A percentile compares a stretch with the other conserved stretches of the same genome.
These are phyloP conservation scores for Cecropterus lyciades DNA, from an alignment of 1,140 invertebrate species.

Conservation along the genomic window DNA sequence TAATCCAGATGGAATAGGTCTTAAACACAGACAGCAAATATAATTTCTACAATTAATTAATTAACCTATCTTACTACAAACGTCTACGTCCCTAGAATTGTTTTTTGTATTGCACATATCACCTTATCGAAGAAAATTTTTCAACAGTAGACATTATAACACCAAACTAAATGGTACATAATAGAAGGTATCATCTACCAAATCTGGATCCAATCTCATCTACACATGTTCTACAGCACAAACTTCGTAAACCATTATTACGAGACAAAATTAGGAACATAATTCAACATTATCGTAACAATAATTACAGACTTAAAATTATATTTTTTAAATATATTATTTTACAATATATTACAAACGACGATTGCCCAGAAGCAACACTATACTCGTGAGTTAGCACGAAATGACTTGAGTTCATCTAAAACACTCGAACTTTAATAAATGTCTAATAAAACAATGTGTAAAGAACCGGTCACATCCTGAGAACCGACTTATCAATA, in stretches of 20 bases:
- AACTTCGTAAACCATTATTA: slow-evolving; percentile 62
- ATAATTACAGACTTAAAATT: slow-evolving; percentile 76
- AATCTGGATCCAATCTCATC: slow-evolving; percentile 40
- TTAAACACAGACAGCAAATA: slow-evolving; percentile 65
- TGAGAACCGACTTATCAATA: background rate
- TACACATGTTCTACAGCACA: slow-evolving; percentile 42
- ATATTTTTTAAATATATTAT: slow-evolving; percentile 70
- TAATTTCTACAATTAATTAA: slow-evolving; percentile 65
- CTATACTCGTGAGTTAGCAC: slow-evolving; percentile 23
- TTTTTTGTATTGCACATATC: slow-evolving; percentile 79
- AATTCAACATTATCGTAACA: slow-evolving; percentile 63
- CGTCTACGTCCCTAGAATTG: slow-evolving; percentile 60
- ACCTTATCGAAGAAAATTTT: slow-evolving; percentile 54
- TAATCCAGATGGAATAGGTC: slow-evolving; percentile 49
- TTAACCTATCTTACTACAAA: slow-evolving; percentile 68
- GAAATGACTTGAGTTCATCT: slow-evolving; percentile 22
- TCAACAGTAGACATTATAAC: slow-evolving; percentile 30
- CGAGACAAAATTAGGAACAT: slow-evolving; percentile 78
- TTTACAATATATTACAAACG: slow-evolving; percentile 77
- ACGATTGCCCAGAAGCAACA: slow-evolving; percentile 40
- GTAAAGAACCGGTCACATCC: background rate
- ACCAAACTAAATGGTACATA: slow-evolving; percentile 30
- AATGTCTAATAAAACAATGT: slow-evolving; percentile 20
- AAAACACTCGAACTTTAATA: slow-evolving; percentile 19
- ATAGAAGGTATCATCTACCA: slow-evolving; percentile 24